Percentiles rank a stretch among this genome's conserved stretches.
Evolutionary conservation across 2,113 vertebrate genomes (phyloP).

Genomic region (Hyperopisus bebe): DNA sequence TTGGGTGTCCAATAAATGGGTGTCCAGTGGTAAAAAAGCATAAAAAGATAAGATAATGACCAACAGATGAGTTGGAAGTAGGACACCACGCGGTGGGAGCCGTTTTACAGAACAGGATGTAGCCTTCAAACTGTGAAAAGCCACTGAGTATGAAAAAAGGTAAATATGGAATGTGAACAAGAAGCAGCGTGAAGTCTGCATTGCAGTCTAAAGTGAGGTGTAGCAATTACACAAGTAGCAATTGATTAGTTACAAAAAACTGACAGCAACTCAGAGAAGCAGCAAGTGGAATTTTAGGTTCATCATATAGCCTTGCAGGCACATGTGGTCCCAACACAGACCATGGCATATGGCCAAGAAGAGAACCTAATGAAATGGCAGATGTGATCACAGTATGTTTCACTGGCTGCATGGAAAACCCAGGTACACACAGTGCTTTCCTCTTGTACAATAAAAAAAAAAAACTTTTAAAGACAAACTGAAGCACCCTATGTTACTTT

Average conservation of each 20-base stretch:
- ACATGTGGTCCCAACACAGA: neutral
- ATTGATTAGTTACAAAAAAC: neutral
- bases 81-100: neutral
- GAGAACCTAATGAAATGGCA: neutral
- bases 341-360: neutral
- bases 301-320: neutral
- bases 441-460: neutral
- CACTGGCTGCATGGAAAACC: neutral
- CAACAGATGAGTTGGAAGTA: neutral
- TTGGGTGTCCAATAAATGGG: too few relatives aligned
- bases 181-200: neutral
- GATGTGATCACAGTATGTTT: neutral
- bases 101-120: neutral
- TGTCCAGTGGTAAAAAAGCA: neutral
- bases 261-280: neutral
- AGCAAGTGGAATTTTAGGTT: neutral
- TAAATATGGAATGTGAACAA: neutral
- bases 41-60: neutral
- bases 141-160: neutral
- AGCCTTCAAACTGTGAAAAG: neutral
- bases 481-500: neutral
- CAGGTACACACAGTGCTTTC: neutral
- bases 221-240: neutral
- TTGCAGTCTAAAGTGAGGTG: neutral
- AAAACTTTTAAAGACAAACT: neutral